Conservation (phyloP, 2,888 invertebrate species). For the Eupsilia transversa region DNA sequence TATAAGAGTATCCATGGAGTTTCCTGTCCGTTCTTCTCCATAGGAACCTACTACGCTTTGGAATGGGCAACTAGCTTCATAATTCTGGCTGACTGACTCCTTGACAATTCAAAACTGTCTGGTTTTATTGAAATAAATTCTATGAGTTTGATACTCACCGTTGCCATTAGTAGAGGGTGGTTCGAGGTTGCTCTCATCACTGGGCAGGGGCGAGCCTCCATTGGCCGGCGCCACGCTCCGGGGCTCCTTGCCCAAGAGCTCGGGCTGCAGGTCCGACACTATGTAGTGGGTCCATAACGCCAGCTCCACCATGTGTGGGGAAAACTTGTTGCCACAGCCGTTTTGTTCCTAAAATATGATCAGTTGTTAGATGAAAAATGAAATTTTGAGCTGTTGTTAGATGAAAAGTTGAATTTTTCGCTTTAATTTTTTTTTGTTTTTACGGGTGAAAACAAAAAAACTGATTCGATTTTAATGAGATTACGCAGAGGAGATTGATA, state of each 20-base stretch:
- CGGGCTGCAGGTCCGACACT: constrained; percentile 95
- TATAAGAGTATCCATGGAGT: not conserved
- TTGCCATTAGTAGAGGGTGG: constrained; percentile 91
- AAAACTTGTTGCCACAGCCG: constrained; percentile 92
- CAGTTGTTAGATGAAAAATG: not conserved
- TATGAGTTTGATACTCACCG: constrained; percentile 70
- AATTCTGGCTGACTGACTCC: not conserved
- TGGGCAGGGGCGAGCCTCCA: constrained; percentile 89
- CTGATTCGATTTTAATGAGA: constrained; percentile 21
- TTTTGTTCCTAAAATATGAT: constrained; percentile 84
- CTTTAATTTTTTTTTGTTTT: not conserved
- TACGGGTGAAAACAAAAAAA: not conserved
- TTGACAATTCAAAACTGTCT: not conserved
- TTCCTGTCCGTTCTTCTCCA: not conserved
- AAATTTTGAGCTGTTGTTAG: too few relatives aligned
- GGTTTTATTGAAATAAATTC: not conserved
- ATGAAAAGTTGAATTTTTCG: not conserved
- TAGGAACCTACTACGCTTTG: not conserved
- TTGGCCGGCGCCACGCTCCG: constrained; percentile 86
- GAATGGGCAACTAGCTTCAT: not conserved
- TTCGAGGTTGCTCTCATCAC: constrained; percentile 95
- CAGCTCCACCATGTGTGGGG: constrained; percentile 95
- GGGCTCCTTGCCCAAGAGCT: constrained; percentile 95
- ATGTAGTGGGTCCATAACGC: constrained; percentile 98
- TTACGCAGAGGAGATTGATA: constrained; percentile 6